A percentile compares a stretch with the other conserved stretches of the same genome.
These are phyloP conservation scores for Kryptolebias marmoratus DNA, from an alignment of 2,113 vertebrate genomes.

Conservation along the genomic window DNA sequence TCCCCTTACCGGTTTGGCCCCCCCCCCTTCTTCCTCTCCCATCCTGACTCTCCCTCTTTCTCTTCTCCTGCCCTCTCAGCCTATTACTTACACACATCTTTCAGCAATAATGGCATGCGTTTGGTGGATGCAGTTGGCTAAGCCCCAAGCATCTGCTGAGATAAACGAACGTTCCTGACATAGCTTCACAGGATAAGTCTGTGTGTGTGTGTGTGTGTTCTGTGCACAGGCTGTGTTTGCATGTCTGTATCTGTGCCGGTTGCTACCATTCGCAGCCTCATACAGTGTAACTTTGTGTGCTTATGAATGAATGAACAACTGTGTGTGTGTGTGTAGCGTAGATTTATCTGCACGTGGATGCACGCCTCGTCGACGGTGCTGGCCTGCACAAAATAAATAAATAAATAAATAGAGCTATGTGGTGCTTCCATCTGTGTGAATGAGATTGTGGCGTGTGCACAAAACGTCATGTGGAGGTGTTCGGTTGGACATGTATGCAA, in stretches of 20 bases:
- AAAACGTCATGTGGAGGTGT: conserved; percentile 31
- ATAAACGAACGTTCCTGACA: conserved; percentile 59
- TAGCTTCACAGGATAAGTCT: conserved; percentile 52
- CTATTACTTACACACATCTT: conserved; percentile 29
- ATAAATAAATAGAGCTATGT: conserved; percentile 7
- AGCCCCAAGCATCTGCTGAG: conserved; percentile 69
- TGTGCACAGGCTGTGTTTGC: conserved; percentile 33
- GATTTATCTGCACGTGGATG: conserved; percentile 44
- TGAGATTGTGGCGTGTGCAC: conserved; percentile 23
- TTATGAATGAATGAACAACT: conserved; percentile 47
- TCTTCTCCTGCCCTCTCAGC: conserved; percentile 27
- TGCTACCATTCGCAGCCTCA: conserved; percentile 66
- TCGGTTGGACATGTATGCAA: conserved; percentile 17
- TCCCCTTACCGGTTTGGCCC: neutral
- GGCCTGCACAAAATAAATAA: conserved; percentile 13
- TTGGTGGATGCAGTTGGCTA: conserved; percentile 61
- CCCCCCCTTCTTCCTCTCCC: conserved; percentile 17
- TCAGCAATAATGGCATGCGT: conserved; percentile 59
- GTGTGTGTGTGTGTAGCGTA: conserved; percentile 16
- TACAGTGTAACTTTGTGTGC: conserved; percentile 16
- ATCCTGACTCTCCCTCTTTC: conserved; percentile 47
- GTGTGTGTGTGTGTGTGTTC: conserved; percentile 36
- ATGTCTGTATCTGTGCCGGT: conserved; percentile 38
- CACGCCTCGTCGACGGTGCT: neutral
- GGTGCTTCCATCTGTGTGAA: conserved; percentile 9